Evolutionary conservation across 2,797 vertebrate genomes (phyloP).

Genomic region (Gymnopithys bicolor): DNA sequence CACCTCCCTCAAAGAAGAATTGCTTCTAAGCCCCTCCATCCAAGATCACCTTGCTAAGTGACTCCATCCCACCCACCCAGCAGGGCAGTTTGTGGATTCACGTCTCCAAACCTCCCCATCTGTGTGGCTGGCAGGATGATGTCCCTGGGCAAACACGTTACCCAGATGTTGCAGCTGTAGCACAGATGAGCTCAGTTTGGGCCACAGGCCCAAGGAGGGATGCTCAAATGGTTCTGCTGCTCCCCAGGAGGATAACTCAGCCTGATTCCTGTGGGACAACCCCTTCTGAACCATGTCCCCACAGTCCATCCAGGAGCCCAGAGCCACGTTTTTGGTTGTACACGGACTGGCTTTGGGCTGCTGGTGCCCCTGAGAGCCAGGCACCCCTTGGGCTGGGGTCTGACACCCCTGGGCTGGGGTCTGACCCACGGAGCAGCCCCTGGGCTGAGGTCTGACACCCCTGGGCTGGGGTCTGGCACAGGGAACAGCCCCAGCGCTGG

Average conservation of each 20-base stretch:
- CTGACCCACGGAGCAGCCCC: no score
- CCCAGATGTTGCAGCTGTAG: background rate
- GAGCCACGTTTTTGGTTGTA: fast-evolving
- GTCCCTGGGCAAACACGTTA: fast-evolving
- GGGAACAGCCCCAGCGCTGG: no score
- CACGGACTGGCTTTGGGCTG: fast-evolving
- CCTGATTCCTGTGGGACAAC: fast-evolving
- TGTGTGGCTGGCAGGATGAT: background rate
- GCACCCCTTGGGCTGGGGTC: no score
- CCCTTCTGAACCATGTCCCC: fast-evolving
- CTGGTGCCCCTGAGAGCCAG: background rate
- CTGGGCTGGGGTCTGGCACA: no score
- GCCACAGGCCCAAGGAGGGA: fast-evolving
- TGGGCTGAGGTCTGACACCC: no score
- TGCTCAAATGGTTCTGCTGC: background rate
- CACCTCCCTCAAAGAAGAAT: fast-evolving
- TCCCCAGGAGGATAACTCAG: background rate
- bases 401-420: no score
- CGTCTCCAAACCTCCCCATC: fast-evolving
- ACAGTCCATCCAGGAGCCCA: background rate
- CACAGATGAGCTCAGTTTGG: background rate
- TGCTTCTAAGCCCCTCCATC: fast-evolving
- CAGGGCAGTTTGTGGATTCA: background rate
- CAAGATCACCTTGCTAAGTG: fast-evolving
- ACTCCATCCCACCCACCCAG: fast-evolving